These are phyloP conservation scores for Synanthedon andrenaeformis DNA, from an alignment of 2,888 invertebrate species.

Conservation along the genomic window DNA sequence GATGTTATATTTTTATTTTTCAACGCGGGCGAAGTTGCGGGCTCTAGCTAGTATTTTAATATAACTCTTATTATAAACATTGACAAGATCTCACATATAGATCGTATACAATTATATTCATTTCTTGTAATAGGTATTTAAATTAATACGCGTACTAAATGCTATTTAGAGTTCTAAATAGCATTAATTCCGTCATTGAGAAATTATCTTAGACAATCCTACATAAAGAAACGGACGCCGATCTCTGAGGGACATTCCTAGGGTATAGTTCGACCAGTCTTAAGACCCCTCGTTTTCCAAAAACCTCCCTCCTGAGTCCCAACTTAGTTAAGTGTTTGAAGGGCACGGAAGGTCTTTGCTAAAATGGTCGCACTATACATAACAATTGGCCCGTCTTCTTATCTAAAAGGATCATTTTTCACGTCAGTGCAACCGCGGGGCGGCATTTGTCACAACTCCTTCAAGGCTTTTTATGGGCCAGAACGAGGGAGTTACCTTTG, in stretches of 20 bases:
- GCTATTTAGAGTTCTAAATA: too few relatives aligned
- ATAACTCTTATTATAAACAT: too few relatives aligned
- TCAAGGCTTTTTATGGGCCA: slow-evolving; percentile 43
- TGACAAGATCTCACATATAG: too few relatives aligned
- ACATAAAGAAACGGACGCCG: slow-evolving; percentile 22
- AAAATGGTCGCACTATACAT: slow-evolving; percentile 32
- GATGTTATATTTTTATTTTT: too few relatives aligned
- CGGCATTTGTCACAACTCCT: slow-evolving; percentile 58
- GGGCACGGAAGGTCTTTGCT: slow-evolving; percentile 12
- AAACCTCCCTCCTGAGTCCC: neutral
- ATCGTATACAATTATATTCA: too few relatives aligned
- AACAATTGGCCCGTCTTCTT: slow-evolving; percentile 55
- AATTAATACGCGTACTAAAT: too few relatives aligned
- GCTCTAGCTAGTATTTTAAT: too few relatives aligned
- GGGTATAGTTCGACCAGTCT: slow-evolving; percentile 15
- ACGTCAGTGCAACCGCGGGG: slow-evolving; percentile 52
- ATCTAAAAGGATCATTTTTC: slow-evolving; percentile 63
- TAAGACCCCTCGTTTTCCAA: slow-evolving; percentile 11
- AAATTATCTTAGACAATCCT: slow-evolving; percentile 38
- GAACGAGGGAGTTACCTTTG: slow-evolving; percentile 15
- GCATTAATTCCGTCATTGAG: slow-evolving; percentile 14
- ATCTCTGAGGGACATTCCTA: slow-evolving; percentile 27
- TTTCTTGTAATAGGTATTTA: too few relatives aligned
- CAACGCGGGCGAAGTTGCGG: too few relatives aligned
- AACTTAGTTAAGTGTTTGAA: slow-evolving; percentile 1